phyloP scores from a whole-genome alignment of 1,140 invertebrate species.

The Vanessa atalanta region DNA sequence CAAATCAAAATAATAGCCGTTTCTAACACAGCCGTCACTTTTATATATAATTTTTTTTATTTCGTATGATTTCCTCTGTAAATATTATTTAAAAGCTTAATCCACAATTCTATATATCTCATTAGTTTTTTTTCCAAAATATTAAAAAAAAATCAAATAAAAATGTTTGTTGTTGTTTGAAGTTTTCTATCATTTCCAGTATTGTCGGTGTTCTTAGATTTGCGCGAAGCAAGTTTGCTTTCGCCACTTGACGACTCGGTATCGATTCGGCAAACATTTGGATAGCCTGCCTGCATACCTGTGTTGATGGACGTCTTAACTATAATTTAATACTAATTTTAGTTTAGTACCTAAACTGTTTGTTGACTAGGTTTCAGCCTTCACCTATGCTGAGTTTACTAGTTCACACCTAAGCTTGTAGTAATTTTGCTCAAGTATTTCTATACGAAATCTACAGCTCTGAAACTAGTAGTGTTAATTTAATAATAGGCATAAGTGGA shows the following conservation, averaged over 20 bases:
- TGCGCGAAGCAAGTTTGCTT: constrained; percentile 13
- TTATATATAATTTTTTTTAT: too few relatives aligned
- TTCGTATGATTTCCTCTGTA: too few relatives aligned
- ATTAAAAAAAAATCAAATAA: too few relatives aligned
- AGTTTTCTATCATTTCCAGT: neutral
- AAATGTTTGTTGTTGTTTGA: too few relatives aligned
- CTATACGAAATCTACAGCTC: neutral
- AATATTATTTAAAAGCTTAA: too few relatives aligned
- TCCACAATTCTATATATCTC: too few relatives aligned
- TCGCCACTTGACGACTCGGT: constrained; percentile 11
- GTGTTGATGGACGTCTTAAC: constrained; percentile 6
- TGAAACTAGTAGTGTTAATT: neutral
- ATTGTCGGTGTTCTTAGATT: neutral
- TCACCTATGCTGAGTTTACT: constrained; percentile 1
- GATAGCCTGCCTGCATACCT: constrained; percentile 12
- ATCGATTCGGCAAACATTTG: constrained; percentile 11
- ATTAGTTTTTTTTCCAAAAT: too few relatives aligned
- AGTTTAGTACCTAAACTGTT: constrained; percentile 11
- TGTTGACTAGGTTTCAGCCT: neutral
- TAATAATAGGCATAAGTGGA: too few relatives aligned
- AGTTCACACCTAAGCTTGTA: constrained; percentile 1
- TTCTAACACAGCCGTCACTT: too few relatives aligned
- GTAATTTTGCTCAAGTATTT: neutral
- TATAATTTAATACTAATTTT: constrained; percentile 17
- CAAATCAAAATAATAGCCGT: too few relatives aligned